A percentile compares a stretch with the other conserved stretches of the same genome.
Evolutionary conservation across 2,113 vertebrate species (phyloP).

Genomic region (Leptobrachium ailaonicum): DNA sequence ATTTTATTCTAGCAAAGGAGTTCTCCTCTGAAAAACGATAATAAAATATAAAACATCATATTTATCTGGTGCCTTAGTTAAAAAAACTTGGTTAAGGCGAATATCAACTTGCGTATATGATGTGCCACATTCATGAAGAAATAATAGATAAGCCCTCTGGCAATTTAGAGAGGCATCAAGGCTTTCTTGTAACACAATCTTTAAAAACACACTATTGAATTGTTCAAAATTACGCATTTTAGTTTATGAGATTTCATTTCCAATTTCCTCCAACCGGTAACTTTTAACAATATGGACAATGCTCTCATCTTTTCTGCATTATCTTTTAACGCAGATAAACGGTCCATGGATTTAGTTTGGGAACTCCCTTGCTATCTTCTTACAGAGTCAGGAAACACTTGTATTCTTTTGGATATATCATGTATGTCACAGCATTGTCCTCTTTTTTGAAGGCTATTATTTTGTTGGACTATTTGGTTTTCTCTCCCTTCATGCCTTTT

Average conservation of each 20-base stretch:
- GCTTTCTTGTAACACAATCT: conserved; percentile 6
- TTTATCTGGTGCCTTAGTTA: too few relatives aligned
- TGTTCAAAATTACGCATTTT: background rate
- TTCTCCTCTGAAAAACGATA: too few relatives aligned
- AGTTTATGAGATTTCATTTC: conserved; percentile 8
- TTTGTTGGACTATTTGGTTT: background rate
- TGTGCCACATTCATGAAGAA: too few relatives aligned
- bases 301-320: conserved; percentile 9
- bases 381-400: conserved; percentile 24
- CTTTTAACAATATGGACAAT: background rate
- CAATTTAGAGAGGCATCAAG: background rate
- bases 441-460: conserved; percentile 1
- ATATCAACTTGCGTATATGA: too few relatives aligned
- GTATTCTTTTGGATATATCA: background rate
- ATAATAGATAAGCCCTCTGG: too few relatives aligned
- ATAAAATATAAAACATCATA: too few relatives aligned
- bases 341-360: background rate
- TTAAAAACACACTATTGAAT: background rate
- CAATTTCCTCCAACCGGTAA: background rate
- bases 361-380: conserved; percentile 19
- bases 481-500: conserved; percentile 13
- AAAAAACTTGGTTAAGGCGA: too few relatives aligned
- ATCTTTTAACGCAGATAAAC: background rate
- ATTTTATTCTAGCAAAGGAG: too few relatives aligned
- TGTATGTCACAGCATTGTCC: background rate